Conservation (phyloP, 2,113 vertebrate species). For the Odocoileus virginianus region DNA sequence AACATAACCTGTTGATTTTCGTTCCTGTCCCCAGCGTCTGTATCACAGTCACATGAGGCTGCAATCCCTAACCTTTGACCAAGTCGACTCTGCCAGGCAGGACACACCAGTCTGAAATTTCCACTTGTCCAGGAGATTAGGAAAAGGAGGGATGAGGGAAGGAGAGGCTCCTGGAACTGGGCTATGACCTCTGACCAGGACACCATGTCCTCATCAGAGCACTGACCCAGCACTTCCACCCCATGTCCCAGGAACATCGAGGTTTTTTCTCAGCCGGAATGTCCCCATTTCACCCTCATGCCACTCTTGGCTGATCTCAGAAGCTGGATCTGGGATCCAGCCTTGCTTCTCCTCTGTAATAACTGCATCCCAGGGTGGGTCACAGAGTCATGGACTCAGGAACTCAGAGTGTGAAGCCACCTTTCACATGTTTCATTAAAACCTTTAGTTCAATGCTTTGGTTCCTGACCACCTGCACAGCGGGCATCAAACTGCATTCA, state of each 20-base stretch:
- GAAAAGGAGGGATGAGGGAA: not conserved
- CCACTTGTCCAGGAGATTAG: not conserved
- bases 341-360: not conserved
- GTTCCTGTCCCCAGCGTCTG: conserved; percentile 21
- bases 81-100: not conserved
- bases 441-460: not conserved
- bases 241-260: not conserved
- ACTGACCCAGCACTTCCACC: not conserved
- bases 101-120: not conserved
- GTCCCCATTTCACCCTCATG: not conserved
- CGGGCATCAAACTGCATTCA: not conserved
- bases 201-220: not conserved
- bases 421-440: not conserved
- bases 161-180: not conserved
- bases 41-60: not conserved
- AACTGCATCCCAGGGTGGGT: not conserved
- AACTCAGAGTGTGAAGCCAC: not conserved
- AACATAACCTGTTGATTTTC: not conserved
- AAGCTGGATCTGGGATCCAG: no score
- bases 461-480: not conserved
- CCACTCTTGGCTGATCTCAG: not conserved
- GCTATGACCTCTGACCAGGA: conserved; percentile 12
- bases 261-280: not conserved
- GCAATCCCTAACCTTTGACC: conserved; percentile 40
- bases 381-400: not conserved